phyloP scores from a whole-genome alignment of 2,113 vertebrate species.

The Sigmodon hispidus region DNA sequence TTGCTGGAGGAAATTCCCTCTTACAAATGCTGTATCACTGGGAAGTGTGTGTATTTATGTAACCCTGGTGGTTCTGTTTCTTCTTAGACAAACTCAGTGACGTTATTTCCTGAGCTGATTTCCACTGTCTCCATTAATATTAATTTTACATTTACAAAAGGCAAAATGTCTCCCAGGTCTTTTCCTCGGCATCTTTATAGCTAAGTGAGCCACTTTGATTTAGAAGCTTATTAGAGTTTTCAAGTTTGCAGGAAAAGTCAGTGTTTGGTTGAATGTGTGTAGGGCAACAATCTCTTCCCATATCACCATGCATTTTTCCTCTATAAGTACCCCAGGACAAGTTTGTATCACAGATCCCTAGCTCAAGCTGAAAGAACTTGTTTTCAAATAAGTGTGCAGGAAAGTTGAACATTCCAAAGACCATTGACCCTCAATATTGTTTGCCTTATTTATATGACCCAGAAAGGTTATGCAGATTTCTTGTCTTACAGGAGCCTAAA shows the following conservation, averaged over 20 bases:
- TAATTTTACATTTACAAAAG: constrained; percentile 64
- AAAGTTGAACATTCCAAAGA: neutral
- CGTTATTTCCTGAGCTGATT: constrained; percentile 63
- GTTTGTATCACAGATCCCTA: constrained; percentile 62
- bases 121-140: constrained; percentile 65
- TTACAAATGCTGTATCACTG: constrained; percentile 72
- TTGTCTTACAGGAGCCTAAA: constrained; percentile 25
- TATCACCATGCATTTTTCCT: constrained; percentile 13
- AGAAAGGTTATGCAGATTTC: constrained; percentile 69
- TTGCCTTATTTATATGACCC: constrained; percentile 67
- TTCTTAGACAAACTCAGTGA: constrained; percentile 69
- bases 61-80: constrained; percentile 70
- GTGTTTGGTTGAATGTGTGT: neutral
- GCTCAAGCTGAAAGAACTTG: constrained; percentile 37
- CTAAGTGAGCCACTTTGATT: constrained; percentile 52
- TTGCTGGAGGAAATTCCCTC: constrained; percentile 77
- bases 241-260: constrained; percentile 52
- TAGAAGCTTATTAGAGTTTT: constrained; percentile 2
- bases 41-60: constrained; percentile 78
- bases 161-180: constrained; percentile 50
- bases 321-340: constrained; percentile 59
- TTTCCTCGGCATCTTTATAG: constrained; percentile 42
- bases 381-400: constrained; percentile 64
- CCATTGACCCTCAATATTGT: neutral
- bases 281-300: constrained; percentile 43